Evolutionary conservation across 2,797 vertebrate genomes (phyloP), one percentile per base, ranked within the genome.

Genomic region (Tarsius wallacei): DNA sequence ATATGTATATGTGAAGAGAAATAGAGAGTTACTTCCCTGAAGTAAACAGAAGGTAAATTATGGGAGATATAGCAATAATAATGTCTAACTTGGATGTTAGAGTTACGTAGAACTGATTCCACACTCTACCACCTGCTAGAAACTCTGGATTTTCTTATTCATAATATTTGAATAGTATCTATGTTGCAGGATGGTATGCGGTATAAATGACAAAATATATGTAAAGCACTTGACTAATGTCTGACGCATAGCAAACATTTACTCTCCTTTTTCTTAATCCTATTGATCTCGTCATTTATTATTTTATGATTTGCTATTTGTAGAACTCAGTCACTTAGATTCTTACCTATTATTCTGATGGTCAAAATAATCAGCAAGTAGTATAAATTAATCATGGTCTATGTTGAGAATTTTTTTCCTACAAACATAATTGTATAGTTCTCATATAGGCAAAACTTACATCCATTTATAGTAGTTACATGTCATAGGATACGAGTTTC

Each of bases 291-390:
- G 12, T 68, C n/a, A 84, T 28, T 63, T 86, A 22, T 42, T 86
- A 55, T 80, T 82, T 94, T 73, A 31, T 83, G 64, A 64, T 83
- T 55, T 94, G 22, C 2, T 51, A 0, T 57, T 86, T 88, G 2
- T 89, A 77, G 63, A 97, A 57, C 21, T 42, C 42, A 61, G 4
- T 90, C 5, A 66, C 57, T 84, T 68, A 28, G 15, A 80, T 95
- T 90, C 33, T 94, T 84, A 61, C 70, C 26, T 86, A 12, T 70
- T 42, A 78, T 57, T 81, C 31, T 96, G 87, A 93, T 13, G 21
- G 4, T 70, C 21, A 87, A 13, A 36, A 91, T 82, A 86, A 86
- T 53, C 63, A 94, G 68, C 36, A 76, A 76, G 31, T 63, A 55
- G 7, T 66, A 26, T 64, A 93, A 83, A 74, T 49, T 74, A 84